Evolutionary conservation across 2,888 invertebrate species (phyloP).

Genomic region (Mimumesa dahlbomi): DNA sequence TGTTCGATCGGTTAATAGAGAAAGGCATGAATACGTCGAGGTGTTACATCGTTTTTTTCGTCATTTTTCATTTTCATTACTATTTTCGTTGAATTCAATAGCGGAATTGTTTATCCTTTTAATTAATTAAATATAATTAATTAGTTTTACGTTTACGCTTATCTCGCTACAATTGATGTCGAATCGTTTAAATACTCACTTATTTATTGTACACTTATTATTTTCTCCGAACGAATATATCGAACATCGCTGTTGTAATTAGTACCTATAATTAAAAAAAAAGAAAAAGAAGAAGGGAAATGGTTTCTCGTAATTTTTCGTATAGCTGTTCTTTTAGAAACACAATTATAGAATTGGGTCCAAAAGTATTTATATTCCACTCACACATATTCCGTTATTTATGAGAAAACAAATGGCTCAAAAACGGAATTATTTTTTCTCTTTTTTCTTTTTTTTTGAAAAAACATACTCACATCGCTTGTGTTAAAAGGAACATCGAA

Average conservation of each 20-base stretch:
- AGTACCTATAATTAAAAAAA: constrained; percentile 63
- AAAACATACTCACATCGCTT: constrained; percentile 62
- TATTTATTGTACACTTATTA: constrained; percentile 69
- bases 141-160: constrained; percentile 38
- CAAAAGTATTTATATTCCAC: no score
- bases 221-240: constrained; percentile 68
- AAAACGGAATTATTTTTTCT: no score
- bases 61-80: constrained; percentile 26
- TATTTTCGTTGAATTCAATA: constrained; percentile 47
- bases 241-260: constrained; percentile 72
- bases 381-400: constrained; percentile 30
- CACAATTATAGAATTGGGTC: no score
- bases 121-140: no score
- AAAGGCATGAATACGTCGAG: constrained; percentile 58
- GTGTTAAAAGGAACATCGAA: constrained; percentile 74
- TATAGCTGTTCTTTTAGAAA: no score
- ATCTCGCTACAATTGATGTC: constrained; percentile 52
- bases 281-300: no score
- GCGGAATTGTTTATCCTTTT: constrained; percentile 10
- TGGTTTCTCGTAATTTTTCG: no score
- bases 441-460: constrained; percentile 26
- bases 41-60: constrained; percentile 34
- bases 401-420: constrained; percentile 37
- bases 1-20: constrained; percentile 46
- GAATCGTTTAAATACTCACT: constrained; percentile 58